phyloP scores from a whole-genome alignment of 1,140 invertebrate genomes.

The Drosophila mojavensis region DNA sequence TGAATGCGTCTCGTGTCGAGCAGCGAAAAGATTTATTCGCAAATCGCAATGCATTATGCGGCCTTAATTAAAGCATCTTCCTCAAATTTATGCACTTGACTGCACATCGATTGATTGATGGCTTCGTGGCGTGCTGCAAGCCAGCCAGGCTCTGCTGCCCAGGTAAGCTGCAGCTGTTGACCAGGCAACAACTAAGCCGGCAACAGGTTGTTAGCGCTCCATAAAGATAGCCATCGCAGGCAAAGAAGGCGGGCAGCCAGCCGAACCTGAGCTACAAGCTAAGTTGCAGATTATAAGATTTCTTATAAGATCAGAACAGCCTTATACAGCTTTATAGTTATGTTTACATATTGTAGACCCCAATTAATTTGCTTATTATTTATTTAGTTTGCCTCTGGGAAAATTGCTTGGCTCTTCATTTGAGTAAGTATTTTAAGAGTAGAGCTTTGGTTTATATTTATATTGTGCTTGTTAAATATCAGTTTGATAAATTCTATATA shows the following conservation, averaged over 20 bases:
- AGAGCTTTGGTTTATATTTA: too few species aligned
- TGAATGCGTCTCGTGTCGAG: constrained; percentile 65
- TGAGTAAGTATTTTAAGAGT: too few species aligned
- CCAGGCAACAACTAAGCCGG: background rate
- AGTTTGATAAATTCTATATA: too few species aligned
- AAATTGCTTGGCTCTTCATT: too few species aligned
- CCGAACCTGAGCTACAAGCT: background rate
- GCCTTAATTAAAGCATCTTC: constrained; percentile 65
- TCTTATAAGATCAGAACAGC: too few species aligned
- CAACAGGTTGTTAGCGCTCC: constrained; percentile 39
- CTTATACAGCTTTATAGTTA: too few species aligned
- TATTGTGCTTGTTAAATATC: too few species aligned
- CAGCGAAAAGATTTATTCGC: constrained; percentile 72
- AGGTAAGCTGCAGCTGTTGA: constrained; percentile 33
- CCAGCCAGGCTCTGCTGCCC: background rate
- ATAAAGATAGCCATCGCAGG: constrained; percentile 39
- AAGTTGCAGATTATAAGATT: background rate
- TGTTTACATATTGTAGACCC: too few species aligned
- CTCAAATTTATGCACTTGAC: constrained; percentile 28
- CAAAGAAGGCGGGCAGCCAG: background rate
- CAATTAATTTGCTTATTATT: too few species aligned
- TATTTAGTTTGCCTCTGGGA: too few species aligned
- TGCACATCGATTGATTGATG: constrained; percentile 56
- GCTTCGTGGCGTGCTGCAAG: constrained; percentile 5
- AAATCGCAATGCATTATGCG: constrained; percentile 41